Evolutionary conservation across 2,888 invertebrate genomes (phyloP).

Genomic region (Drosophila maculinotata): DNA sequence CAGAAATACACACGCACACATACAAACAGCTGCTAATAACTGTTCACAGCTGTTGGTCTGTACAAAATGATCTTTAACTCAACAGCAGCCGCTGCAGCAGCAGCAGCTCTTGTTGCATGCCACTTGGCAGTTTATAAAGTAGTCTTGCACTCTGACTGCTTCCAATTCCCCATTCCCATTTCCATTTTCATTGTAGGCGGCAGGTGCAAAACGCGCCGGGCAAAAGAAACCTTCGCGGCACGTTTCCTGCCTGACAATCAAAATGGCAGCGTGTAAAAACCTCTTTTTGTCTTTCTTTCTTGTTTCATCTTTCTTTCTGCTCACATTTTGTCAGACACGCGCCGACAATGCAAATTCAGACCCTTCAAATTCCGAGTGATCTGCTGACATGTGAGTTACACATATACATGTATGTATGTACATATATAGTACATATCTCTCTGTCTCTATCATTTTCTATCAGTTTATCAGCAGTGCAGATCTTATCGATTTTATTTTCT

Average conservation of each 20-base stretch:
- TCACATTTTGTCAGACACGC: slow-evolving; percentile 54
- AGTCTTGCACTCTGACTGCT: slow-evolving; percentile 35
- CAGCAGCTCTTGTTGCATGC: slow-evolving; percentile 49
- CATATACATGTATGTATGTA: neutral
- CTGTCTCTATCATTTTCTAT: slow-evolving; percentile 28
- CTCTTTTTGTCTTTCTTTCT: neutral
- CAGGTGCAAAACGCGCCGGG: slow-evolving; percentile 63
- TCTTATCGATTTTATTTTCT: slow-evolving; percentile 66
- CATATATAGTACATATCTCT: neutral
- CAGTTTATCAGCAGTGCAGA: slow-evolving; percentile 42
- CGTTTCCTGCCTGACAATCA: slow-evolving; percentile 71
- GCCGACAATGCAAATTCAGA: slow-evolving; percentile 46
- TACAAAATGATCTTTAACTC: slow-evolving; percentile 49
- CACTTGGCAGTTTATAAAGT: slow-evolving; percentile 47
- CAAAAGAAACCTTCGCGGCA: slow-evolving; percentile 38
- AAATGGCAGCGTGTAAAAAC: slow-evolving; percentile 55
- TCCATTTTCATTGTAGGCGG: slow-evolving; percentile 61
- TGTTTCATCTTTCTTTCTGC: slow-evolving; percentile 3
- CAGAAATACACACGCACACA: slow-evolving; percentile 12
- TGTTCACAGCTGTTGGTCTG: slow-evolving; percentile 58
- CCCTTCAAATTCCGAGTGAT: slow-evolving; percentile 40
- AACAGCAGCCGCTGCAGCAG: slow-evolving; percentile 26
- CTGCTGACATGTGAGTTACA: slow-evolving; percentile 19
- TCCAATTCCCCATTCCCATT: slow-evolving; percentile 30
- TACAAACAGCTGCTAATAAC: slow-evolving; percentile 48